Evolutionary conservation across 2,888 invertebrate species (phyloP), one percentile per base, ranked within the genome.

Genomic region (Pseudoips prasinana): DNA sequence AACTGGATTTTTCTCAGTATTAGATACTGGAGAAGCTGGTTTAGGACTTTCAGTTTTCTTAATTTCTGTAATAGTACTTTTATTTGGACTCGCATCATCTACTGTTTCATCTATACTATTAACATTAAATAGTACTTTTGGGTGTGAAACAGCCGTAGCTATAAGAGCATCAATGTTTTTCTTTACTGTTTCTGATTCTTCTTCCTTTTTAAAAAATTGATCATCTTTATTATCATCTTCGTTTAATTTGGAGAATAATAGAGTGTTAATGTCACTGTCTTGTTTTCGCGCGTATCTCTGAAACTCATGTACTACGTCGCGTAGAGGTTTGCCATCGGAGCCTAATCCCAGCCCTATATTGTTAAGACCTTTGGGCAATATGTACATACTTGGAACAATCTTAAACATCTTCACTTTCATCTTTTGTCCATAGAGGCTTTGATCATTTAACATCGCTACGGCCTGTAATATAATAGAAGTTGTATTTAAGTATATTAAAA

Each of bases 381-480:
- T 30, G 0, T 64, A 9, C 2, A 42, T 58, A 8, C 57, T 45
- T n/a, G 34, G 20, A 0, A 56, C 52, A n/a, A 39, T 42, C 7
- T 29, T 51, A 3, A 69, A 59, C 58, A 85, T 72, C 0, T 20
- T 39, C 0, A 86, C 58, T 43, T 65, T 71, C 2, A 86, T 53
- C 1, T 35, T 37, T 22, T 42, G 34, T 0, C 83, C 84, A 33
- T 75, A 76, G 28, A 60, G 66, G 3, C 37, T 45, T 55, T 80
- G 77, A 0, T 67, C 71, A 29, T 86, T 65, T 0, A 86, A 53
- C 82, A 86, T 77, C 10, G 86, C 77, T 22, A 86, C 55, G 0
- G 86, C 85, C 86, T 86, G 72, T 32, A 78, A 80, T 5, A 20
- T n/a, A n/a, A n/a, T n/a, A n/a, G n/a, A n/a, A n/a, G n/a, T n/a